These are phyloP conservation scores for Rhopalosiphum nymphaeae DNA, from an alignment of 2,888 invertebrate species.

Conservation along the genomic window DNA sequence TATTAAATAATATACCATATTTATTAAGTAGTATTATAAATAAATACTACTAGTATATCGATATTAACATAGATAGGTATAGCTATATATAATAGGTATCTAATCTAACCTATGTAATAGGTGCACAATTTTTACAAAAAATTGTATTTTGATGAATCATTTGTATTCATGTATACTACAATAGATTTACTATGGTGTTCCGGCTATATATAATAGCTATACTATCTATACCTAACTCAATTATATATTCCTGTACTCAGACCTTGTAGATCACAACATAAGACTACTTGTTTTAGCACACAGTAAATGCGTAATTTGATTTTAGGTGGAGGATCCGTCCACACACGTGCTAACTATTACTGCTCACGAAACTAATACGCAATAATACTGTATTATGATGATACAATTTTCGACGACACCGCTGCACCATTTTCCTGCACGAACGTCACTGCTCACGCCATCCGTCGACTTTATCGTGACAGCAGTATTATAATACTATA, in stretches of 20 bases:
- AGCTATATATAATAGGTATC: too few species aligned
- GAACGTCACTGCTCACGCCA: neutral
- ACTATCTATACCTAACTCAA: neutral
- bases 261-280: neutral
- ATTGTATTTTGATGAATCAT: neutral
- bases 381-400: neutral
- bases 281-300: neutral
- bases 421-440: neutral
- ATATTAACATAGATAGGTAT: neutral
- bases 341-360: neutral
- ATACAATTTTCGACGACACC: neutral
- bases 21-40: neutral
- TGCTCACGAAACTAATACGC: neutral
- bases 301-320: neutral
- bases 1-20: neutral
- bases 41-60: neutral
- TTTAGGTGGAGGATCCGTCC: neutral
- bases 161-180: neutral
- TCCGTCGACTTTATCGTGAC: slow-evolving; percentile 1
- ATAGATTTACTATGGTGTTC: neutral
- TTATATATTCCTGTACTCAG: neutral
- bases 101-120: neutral
- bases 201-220: neutral
- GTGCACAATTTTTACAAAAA: neutral
- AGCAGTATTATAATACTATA: neutral